Percentiles rank a stretch among this genome's conserved stretches.
Conservation (phyloP, 2,888 invertebrate species). For the Tricholauxania praeusta region DNA sequence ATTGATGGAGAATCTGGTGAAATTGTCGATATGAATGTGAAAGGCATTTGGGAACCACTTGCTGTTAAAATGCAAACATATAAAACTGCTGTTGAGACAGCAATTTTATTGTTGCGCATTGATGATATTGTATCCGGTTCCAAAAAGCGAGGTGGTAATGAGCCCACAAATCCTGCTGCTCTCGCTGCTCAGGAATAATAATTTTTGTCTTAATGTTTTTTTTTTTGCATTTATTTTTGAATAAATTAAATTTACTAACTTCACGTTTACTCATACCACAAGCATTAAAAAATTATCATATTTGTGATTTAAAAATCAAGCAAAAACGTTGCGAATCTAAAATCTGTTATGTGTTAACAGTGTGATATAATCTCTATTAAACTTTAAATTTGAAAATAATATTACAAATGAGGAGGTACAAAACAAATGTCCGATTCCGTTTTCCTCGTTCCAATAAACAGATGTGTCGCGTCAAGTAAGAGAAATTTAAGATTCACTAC, state of each 20-base stretch:
- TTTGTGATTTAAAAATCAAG: no score
- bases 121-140: conserved; percentile 99
- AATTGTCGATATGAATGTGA: conserved; percentile 89
- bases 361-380: no score
- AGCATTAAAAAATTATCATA: background rate
- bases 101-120: conserved; percentile 93
- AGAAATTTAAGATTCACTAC: no score
- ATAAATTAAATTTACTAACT: conserved; percentile 24
- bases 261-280: background rate
- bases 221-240: conserved; percentile 35
- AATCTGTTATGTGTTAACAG: no score
- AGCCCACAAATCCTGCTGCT: conserved; percentile 70
- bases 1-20: conserved; percentile 96
- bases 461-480: no score
- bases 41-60: conserved; percentile 96
- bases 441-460: no score
- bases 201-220: conserved; percentile 24
- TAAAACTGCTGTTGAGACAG: conserved; percentile 90
- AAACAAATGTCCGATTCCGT: no score
- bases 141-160: conserved; percentile 82
- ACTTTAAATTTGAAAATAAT: no score
- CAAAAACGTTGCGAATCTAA: no score
- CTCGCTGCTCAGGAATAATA: conserved; percentile 63
- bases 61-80: conserved; percentile 94
- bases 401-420: no score